A percentile compares a stretch with the other conserved stretches of the same genome.
Evolutionary conservation across 2,888 invertebrate species (phyloP).

Genomic region (Sussaba pulchella): DNA sequence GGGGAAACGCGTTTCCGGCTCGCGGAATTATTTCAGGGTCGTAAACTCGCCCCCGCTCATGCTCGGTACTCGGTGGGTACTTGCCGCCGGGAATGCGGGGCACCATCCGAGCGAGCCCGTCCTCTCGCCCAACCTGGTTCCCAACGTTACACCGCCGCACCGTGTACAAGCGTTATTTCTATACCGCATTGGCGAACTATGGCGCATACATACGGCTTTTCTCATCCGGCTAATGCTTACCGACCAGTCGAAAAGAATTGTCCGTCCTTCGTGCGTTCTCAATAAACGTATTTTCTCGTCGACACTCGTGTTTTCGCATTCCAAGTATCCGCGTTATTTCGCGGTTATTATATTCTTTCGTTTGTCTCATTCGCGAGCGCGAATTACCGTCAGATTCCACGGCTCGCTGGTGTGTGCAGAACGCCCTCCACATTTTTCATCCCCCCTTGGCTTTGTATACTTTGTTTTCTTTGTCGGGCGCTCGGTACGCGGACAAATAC

Average conservation of each 20-base stretch:
- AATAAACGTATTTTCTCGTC: conserved; percentile 40
- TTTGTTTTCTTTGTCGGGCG: background rate
- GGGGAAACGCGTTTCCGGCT: conserved; percentile 66
- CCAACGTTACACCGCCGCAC: conserved; percentile 1
- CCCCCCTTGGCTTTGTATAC: background rate
- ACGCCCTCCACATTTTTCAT: background rate
- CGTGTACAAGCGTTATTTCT: background rate
- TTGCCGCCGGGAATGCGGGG: conserved; percentile 57
- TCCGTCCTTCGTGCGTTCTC: conserved; percentile 14
- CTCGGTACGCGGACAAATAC: background rate
- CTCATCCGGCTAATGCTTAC: conserved; percentile 50
- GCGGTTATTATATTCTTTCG: conserved; percentile 8
- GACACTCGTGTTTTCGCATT: conserved; percentile 15
- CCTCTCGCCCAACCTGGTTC: conserved; percentile 35
- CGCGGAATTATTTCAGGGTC: conserved; percentile 64
- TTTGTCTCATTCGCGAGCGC: conserved; percentile 1
- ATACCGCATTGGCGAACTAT: background rate
- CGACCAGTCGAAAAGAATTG: conserved; percentile 53
- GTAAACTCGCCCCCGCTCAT: conserved; percentile 54
- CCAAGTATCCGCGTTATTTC: conserved; percentile 9
- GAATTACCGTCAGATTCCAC: background rate
- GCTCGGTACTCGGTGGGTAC: conserved; percentile 19
- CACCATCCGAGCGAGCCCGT: conserved; percentile 9
- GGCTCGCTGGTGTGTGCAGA: background rate
- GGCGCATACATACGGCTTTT: conserved; percentile 38